Evolutionary conservation across 2,113 vertebrate genomes (phyloP), one percentile per base, ranked within the genome.

Genomic region (Grammomys surdaster): DNA sequence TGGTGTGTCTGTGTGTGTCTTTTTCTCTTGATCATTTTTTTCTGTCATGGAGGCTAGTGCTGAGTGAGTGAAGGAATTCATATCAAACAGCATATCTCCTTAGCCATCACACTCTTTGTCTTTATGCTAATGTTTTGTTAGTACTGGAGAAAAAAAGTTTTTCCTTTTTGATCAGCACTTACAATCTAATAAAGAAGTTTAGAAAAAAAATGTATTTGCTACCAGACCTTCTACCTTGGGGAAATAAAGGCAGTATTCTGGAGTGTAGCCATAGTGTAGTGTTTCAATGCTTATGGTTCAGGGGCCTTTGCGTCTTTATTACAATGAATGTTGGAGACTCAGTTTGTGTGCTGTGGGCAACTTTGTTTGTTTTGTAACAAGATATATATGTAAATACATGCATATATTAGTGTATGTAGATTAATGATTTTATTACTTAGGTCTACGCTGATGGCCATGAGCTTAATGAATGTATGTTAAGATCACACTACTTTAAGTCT

Each of bases 331-430:
- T 91, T 33, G 33, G 65, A n/a, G 80, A 84, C 54, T 58, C n/a
- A n/a, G 67, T 5, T 20, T 89, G 24, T 48, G 5, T 78, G 72
- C n/a, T 4, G 0, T 4, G 26, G 43, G 36, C 13, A 17, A 0
- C 73, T 91, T 78, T n/a, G 36, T 20, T 89, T 95, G 67, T 75
- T 75, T 90, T 89, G 43, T 89, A 72, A 70, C 95, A 75, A 40
- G 70, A 46, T 75, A 24, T 8, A 16, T 58, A 20, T 80, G 56
- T 14, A 51, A 85, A 65, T 46, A 31, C 28, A 43, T 8, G 26
- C 33, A 54, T 88, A 54, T 51, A 88, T 70, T 88, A 88, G 46
- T 72, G 33, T 8, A 8, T 51, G 7, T 19, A 88, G 78, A 56
- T 58, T 43, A 58, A 48, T 20, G 40, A 54, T 78, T 56, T 19